A percentile compares a stretch with the other conserved stretches of the same genome.
phyloP scores from a whole-genome alignment of 2,797 vertebrate genomes.

The Tympanoctomys barrerae region DNA sequence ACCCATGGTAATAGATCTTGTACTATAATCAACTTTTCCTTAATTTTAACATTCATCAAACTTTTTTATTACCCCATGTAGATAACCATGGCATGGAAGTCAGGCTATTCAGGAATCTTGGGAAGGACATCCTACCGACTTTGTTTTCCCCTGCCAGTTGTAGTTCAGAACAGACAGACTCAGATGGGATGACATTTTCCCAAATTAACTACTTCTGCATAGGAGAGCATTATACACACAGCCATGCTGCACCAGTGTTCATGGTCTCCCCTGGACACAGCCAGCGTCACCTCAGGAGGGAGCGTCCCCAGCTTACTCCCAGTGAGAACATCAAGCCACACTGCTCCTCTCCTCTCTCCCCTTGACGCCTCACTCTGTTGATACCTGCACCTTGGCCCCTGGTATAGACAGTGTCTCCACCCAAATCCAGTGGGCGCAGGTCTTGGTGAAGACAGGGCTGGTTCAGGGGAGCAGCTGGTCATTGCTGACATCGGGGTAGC shows the following conservation, averaged over 20 bases:
- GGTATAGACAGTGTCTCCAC: not conserved
- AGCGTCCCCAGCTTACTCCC: not conserved
- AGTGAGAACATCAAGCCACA: not conserved
- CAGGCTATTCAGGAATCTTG: not conserved
- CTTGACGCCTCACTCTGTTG: not conserved
- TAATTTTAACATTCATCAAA: not conserved
- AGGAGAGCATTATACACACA: not conserved
- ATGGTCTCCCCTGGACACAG: no score
- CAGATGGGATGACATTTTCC: not conserved
- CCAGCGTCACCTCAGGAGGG: accelerated
- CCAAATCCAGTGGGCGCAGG: not conserved
- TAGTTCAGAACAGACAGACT: not conserved
- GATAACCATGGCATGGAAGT: not conserved
- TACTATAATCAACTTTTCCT: not conserved
- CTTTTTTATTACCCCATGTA: not conserved
- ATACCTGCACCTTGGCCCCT: no score
- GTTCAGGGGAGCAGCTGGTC: not conserved
- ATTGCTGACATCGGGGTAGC: not conserved
- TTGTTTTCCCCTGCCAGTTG: not conserved
- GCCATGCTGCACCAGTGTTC: not conserved
- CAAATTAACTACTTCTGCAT: not conserved
- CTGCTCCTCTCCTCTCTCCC: not conserved
- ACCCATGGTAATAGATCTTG: not conserved
- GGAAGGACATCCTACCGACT: not conserved
- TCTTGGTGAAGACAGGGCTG: not conserved